Evolutionary conservation across 2,113 vertebrate genomes (phyloP).

Genomic region (Larimichthys crocea): DNA sequence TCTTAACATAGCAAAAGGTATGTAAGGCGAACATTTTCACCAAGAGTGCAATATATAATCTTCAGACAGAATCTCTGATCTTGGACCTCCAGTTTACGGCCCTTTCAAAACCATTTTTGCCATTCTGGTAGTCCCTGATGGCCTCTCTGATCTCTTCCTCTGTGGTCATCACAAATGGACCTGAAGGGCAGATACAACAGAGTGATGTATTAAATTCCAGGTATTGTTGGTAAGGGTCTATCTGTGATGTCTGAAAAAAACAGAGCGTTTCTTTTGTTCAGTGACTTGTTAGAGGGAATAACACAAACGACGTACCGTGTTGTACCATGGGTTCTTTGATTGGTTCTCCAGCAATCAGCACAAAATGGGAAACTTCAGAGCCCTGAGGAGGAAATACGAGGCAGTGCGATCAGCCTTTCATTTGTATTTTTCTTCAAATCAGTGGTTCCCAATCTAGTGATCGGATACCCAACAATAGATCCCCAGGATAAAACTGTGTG

Average conservation of each 20-base stretch:
- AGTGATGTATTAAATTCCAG: neutral
- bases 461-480: neutral
- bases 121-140: slow-evolving; percentile 79
- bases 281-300: neutral
- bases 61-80: slow-evolving; percentile 68
- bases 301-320: slow-evolving; percentile 63
- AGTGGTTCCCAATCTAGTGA: neutral
- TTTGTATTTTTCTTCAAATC: neutral
- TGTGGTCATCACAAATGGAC: slow-evolving; percentile 88
- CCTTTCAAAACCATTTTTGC: slow-evolving; percentile 86
- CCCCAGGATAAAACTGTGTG: neutral
- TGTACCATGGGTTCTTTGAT: slow-evolving; percentile 83
- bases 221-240: neutral
- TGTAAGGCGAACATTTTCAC: neutral
- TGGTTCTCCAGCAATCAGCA: slow-evolving; percentile 86
- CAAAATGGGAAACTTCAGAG: slow-evolving; percentile 79
- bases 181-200: slow-evolving; percentile 66
- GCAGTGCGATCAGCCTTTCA: neutral
- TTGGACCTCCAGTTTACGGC: slow-evolving; percentile 85
- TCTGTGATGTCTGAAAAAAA: neutral
- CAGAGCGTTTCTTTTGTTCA: neutral
- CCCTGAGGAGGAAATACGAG: slow-evolving; percentile 70
- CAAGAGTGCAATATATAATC: neutral
- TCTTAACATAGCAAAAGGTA: neutral
- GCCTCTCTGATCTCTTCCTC: slow-evolving; percentile 85